phyloP scores from a whole-genome alignment of 2,797 vertebrate species.

The Melanotaenia parkinsoni region DNA sequence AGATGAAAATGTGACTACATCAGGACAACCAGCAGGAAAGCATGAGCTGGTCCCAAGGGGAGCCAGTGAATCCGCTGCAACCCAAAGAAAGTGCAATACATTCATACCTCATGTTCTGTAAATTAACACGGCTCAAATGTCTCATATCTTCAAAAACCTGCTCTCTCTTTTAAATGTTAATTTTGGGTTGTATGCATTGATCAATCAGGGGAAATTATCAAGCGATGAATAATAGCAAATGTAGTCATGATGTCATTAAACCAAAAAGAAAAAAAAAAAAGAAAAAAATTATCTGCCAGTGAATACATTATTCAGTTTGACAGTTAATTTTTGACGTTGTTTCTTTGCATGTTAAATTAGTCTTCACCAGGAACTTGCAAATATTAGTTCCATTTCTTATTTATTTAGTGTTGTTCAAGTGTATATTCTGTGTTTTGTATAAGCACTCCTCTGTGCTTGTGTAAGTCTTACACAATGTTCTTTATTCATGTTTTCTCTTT shows the following conservation, averaged over 20 bases:
- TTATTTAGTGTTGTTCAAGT: conserved; percentile 74
- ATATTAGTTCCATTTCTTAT: conserved; percentile 67
- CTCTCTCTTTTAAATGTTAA: conserved; percentile 37
- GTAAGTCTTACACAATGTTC: conserved; percentile 86
- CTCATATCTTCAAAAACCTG: conserved; percentile 36
- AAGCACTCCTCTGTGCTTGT: conserved; percentile 79
- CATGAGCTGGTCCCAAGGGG: conserved; percentile 32
- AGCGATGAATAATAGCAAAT: conserved; percentile 42
- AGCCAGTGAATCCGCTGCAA: conserved; percentile 71
- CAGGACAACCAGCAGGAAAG: conserved; percentile 33
- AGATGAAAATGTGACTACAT: conserved; percentile 36
- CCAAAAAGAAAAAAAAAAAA: conserved; percentile 58
- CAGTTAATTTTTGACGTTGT: conserved; percentile 48
- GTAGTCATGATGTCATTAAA: conserved; percentile 64
- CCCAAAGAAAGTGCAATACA: conserved; percentile 88
- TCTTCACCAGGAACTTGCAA: conserved; percentile 60
- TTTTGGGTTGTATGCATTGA: conserved; percentile 67
- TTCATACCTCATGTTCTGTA: conserved; percentile 84
- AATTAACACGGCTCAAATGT: conserved; percentile 59
- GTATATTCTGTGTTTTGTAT: conserved; percentile 47
- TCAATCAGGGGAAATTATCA: conserved; percentile 69
- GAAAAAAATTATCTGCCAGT: conserved; percentile 57
- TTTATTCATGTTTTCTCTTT: conserved; percentile 80
- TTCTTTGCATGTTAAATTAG: conserved; percentile 65
- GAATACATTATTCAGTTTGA: conserved; percentile 64